Conservation (phyloP, 2,888 invertebrate species). For the Epistrophe grossulariae region DNA sequence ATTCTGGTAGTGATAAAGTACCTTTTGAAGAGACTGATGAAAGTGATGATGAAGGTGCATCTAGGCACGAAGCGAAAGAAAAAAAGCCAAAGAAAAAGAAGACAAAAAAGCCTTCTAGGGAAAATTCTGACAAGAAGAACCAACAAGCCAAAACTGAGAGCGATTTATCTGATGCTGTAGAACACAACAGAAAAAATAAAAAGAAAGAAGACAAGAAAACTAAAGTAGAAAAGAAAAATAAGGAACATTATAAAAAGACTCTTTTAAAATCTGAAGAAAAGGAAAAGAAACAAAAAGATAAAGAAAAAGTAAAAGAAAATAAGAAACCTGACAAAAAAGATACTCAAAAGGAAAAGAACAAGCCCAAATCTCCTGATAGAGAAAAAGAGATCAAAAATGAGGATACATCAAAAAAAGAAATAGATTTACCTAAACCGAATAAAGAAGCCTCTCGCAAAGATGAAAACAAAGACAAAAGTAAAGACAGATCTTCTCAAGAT, state of each 20-base stretch:
- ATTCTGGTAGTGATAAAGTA: conserved; percentile 10
- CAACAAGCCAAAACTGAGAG: not conserved
- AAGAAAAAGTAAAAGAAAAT: too few relatives aligned
- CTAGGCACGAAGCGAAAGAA: not conserved
- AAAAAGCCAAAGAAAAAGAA: conserved; percentile 12
- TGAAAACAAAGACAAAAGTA: not conserved
- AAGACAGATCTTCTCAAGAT: not conserved
- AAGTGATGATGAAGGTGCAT: conserved; percentile 17
- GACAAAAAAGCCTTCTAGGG: conserved; percentile 26
- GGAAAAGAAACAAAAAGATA: not conserved
- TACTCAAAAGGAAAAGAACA: not conserved
- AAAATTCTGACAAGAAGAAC: conserved; percentile 11
- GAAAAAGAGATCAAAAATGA: not conserved
- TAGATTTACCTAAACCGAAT: conserved; percentile 14
- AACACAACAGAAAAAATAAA: not conserved
- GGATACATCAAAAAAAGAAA: not conserved
- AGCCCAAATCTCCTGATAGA: not conserved
- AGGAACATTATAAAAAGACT: not conserved
- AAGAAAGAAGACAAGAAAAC: not conserved
- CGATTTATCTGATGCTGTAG: not conserved
- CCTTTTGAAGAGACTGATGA: conserved; percentile 25
- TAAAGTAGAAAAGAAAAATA: not conserved
- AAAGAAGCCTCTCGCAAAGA: not conserved
- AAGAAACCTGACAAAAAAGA: conserved; percentile 5
- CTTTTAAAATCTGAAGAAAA: not conserved